Base-by-base conservation (phyloP, 2,113 vertebrate genomes). In the Corythornis vintsioides region DNA sequence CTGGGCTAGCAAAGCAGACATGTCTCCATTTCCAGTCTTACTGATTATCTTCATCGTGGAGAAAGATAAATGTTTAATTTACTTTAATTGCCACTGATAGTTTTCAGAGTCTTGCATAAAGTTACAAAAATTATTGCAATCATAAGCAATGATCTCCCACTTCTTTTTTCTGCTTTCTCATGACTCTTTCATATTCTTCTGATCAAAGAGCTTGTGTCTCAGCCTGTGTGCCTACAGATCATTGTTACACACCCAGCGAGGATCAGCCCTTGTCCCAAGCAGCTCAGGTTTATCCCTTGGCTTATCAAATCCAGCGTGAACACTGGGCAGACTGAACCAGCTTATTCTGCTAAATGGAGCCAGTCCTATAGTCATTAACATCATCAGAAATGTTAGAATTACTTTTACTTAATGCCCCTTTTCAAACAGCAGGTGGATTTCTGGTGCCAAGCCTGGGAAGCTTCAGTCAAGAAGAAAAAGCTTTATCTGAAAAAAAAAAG, bases 61-160 rank as follows among this genome's bases (percentile, higher is more conserved):
- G 64, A 83, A 94, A 92, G 60, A 93, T 9, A 86, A 90, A 75
- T 82, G 47, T 74, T 91, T 80, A 31, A 77, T 91, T 70, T 87
- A 59, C 76, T 83, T 79, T 74, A 77, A 80, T 90, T 93, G 26
- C 25, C n/a, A 45, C 16, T 84, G 59, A 82, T 48, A 59, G 47
- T 89, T 93, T 76, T 83, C 63, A 76, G 47, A 70, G 56, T 80
- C n/a, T 75, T 76, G 38, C 26, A 67, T 69, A 70, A 92, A 85
- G 38, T 83, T 59, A 52, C 60, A 82, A 53, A 87, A 90, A 67
- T 85, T 71, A 48, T 25, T 87, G 69, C 38, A 73, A 0, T 91
- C 47, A 79, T 92, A 52, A 69, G 59, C 59, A 74, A 2, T 86
- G 31, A 70, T 89, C 52, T 94, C 52, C 19, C 5, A 25, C 26